Percentiles rank a stretch among this genome's conserved stretches.
Evolutionary conservation across 2,113 vertebrate genomes (phyloP).

Genomic region (Apteryx owenii): DNA sequence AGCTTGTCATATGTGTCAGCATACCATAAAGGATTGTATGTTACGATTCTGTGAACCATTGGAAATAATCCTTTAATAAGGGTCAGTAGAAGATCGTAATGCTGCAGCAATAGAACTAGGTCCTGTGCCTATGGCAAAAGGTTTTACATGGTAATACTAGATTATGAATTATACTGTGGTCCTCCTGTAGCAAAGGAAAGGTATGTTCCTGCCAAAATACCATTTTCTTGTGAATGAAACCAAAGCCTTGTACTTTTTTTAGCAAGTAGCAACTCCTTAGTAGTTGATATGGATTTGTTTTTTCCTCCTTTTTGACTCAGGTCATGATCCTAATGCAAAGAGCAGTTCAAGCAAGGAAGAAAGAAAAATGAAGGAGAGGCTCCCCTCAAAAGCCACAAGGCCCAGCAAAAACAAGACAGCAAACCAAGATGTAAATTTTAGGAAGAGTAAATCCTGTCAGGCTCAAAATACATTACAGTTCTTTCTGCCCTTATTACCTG

Average conservation of each 20-base stretch:
- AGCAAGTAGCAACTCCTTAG: background rate
- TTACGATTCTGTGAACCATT: background rate
- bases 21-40: background rate
- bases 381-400: constrained; percentile 21
- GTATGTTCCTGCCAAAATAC: background rate
- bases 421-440: constrained; percentile 40
- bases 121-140: background rate
- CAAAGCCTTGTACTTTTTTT: background rate
- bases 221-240: background rate
- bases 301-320: constrained; percentile 47
- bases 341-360: background rate
- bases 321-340: background rate
- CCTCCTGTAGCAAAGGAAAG: background rate
- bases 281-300: background rate
- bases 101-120: background rate
- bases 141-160: background rate
- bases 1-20: background rate
- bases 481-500: constrained; percentile 32
- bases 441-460: constrained; percentile 15
- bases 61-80: background rate
- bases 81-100: background rate
- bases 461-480: constrained; percentile 29
- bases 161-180: background rate
- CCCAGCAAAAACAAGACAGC: constrained; percentile 38
- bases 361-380: background rate